A percentile compares a stretch with the other conserved stretches of the same genome.
Conservation (phyloP, 2,797 vertebrate species). For the Halcyon leucocephala region DNA sequence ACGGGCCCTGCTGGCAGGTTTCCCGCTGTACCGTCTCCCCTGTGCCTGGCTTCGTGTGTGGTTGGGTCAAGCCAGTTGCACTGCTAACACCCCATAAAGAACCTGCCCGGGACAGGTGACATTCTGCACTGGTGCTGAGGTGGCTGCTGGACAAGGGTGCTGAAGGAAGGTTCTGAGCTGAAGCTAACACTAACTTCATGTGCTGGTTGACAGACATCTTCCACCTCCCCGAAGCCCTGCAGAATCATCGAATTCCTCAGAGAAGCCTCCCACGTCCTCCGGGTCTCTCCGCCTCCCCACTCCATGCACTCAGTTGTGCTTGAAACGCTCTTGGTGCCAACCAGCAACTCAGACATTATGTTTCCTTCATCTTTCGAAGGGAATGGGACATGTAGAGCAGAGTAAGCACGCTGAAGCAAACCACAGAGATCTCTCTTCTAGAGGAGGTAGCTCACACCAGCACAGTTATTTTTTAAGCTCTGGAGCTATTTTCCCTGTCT, state of each 20-base stretch:
- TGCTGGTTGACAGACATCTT: background rate
- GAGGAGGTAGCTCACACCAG: background rate
- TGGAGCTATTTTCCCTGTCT: background rate
- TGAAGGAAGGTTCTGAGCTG: background rate
- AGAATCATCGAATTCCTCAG: background rate
- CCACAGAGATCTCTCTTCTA: background rate
- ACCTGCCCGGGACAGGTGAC: background rate
- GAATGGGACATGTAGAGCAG: fast-evolving
- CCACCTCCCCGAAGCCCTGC: background rate
- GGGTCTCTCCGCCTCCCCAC: background rate
- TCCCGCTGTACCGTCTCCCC: background rate
- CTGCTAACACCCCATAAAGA: background rate
- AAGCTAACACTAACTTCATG: background rate
- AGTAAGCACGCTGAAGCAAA: background rate
- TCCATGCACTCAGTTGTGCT: background rate
- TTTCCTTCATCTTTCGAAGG: background rate
- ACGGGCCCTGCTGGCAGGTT: background rate
- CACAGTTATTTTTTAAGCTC: background rate
- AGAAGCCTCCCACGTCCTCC: background rate
- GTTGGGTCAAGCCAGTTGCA: background rate
- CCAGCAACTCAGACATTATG: background rate
- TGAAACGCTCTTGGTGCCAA: background rate
- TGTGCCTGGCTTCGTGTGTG: background rate
- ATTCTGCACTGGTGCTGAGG: background rate
- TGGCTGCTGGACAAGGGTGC: background rate